Evolutionary conservation across 2,113 vertebrate genomes (phyloP).

Genomic region (Nymphicus hollandicus): DNA sequence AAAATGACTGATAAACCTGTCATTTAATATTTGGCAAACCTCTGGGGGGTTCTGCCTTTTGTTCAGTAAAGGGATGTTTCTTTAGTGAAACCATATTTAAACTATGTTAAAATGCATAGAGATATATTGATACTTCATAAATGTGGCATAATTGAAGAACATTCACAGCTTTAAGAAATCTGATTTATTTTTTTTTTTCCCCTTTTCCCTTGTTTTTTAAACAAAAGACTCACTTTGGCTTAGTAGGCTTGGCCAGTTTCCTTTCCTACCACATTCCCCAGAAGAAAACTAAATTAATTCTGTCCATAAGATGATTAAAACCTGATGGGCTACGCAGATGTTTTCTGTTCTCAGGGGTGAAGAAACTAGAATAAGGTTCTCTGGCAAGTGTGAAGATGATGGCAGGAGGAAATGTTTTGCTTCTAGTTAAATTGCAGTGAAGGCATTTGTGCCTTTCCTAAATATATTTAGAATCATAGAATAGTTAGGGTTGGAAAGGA

Average conservation of each 20-base stretch:
- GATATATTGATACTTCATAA: not conserved
- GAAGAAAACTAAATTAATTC: slow-evolving; percentile 32
- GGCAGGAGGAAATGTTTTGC: not conserved
- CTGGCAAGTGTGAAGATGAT: not conserved
- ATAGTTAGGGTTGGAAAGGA: too few relatives aligned
- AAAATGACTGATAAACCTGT: slow-evolving; percentile 19
- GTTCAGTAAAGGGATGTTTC: not conserved
- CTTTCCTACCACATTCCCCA: not conserved
- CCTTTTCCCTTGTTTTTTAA: not conserved
- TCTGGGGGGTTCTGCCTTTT: not conserved
- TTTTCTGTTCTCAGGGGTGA: slow-evolving; percentile 32
- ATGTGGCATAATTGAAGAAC: not conserved
- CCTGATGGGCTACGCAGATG: slow-evolving; percentile 26
- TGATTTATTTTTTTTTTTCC: not conserved
- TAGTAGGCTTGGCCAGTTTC: not conserved
- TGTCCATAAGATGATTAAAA: slow-evolving; percentile 13
- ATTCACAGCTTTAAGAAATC: not conserved
- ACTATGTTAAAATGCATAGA: not conserved
- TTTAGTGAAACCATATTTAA: not conserved
- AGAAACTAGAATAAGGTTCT: not conserved
- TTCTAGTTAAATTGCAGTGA: not conserved
- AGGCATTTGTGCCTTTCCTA: not conserved
- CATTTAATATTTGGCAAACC: slow-evolving; percentile 13
- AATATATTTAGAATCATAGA: too few relatives aligned
- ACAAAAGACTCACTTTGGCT: not conserved